These are phyloP conservation scores for Eupristina koningsbergeri DNA, from an alignment of 1,140 invertebrate genomes.

Conservation along the genomic window DNA sequence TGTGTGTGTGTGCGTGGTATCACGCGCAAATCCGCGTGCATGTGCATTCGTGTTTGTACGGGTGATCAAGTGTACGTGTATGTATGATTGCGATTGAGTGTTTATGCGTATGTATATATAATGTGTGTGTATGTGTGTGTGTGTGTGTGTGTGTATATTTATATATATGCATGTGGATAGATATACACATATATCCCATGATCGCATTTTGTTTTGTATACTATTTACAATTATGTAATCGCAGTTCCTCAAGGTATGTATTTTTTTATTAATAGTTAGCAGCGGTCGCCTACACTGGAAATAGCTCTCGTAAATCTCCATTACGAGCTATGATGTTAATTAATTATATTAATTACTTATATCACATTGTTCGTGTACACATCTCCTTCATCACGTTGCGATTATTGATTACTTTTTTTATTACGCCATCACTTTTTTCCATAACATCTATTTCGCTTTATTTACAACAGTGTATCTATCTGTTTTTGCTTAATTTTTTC, in stretches of 20 bases:
- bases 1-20: neutral
- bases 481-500: constrained; percentile 43
- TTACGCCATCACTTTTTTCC: constrained; percentile 28
- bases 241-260: constrained; percentile 65
- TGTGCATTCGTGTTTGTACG: neutral
- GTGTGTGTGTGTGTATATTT: constrained; percentile 21
- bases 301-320: constrained; percentile 63
- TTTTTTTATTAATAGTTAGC: constrained; percentile 61
- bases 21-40: neutral
- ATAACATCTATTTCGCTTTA: constrained; percentile 49
- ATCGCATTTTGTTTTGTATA: constrained; percentile 61
- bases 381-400: constrained; percentile 53
- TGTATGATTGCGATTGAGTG: too few species aligned
- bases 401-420: constrained; percentile 54
- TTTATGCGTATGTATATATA: neutral
- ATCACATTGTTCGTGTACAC: constrained; percentile 72
- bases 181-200: constrained; percentile 47
- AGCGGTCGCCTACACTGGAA: constrained; percentile 66
- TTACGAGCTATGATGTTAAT: constrained; percentile 69
- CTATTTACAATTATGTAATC: constrained; percentile 70
- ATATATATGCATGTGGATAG: constrained; percentile 37
- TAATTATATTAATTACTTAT: constrained; percentile 71
- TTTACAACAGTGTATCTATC: constrained; percentile 51
- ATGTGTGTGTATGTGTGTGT: neutral
- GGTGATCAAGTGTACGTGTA: neutral